Evolutionary conservation across 2,797 vertebrate genomes (phyloP), one percentile per base, ranked within the genome.

Genomic region (Gephyroberyx darwinii): DNA sequence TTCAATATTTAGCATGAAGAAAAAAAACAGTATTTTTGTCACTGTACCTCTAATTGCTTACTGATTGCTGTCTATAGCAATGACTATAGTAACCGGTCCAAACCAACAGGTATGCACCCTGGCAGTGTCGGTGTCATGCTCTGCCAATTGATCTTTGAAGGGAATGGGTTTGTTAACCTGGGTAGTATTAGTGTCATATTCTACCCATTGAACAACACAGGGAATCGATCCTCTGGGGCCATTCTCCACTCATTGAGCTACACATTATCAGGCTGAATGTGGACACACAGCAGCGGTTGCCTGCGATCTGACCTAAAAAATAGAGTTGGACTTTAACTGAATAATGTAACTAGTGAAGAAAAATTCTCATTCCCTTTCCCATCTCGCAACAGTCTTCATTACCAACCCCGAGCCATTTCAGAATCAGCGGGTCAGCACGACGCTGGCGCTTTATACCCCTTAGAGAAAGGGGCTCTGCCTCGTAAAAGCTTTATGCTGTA

Each of bases 401-500:
- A 78, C 74, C 81, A 62, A 50, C 72, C 68, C 52, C 14, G 0
- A 74, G 83, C 81, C 71, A 50, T 58, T 84, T 39, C 74, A 67
- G 82, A 87, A 83, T 72, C 81, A 85, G 77, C 70, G 8, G 86
- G 86, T 86, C 84, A 88, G 83, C 68, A 37, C 30, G 2, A 72
- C 67, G 69, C 81, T 60, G 33, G 16, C 9, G 75, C 74, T 89
- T 90, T 84, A 88, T 83, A 68, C 55, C 70, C 77, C 73, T 81
- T 77, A 1, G 64, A 82, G 79, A 80, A 86, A 76, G 77, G 77
- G 83, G 76, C 82, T 81, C 67, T 31, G 63, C 57, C 85, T 88
- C 74, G 72, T 89, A 85, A 88, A 91, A 86, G 79, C 74, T 81
- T 86, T 81, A 84, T 61, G 66, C 75, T 37, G 81, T 67, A 55